Evolutionary conservation across 2,797 vertebrate genomes (phyloP).

Genomic region (Microtus californicus): DNA sequence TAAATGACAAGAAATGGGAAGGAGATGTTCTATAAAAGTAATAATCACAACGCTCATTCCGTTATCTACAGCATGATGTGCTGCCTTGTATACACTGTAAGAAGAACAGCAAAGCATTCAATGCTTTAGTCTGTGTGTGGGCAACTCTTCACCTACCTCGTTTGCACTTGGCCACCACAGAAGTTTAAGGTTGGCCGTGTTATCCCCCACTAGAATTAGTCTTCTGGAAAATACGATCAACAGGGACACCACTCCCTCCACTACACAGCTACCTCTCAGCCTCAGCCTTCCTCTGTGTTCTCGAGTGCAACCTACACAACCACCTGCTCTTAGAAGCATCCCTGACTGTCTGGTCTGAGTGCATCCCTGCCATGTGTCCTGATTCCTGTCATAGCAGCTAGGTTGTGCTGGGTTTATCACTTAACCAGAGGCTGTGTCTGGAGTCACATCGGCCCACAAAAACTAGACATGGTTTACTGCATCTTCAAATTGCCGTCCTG

Average conservation of each 20-base stretch:
- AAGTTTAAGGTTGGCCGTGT: background rate
- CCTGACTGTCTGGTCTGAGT: background rate
- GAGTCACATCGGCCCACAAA: background rate
- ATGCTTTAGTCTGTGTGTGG: background rate
- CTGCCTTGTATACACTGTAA: background rate
- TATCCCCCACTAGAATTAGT: background rate
- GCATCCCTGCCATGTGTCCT: background rate
- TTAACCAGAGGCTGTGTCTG: background rate
- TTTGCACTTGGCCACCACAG: background rate
- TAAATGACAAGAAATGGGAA: background rate
- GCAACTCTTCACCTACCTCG: background rate
- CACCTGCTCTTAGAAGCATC: background rate
- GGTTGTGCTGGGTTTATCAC: background rate
- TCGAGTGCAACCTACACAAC: background rate
- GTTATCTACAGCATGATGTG: background rate
- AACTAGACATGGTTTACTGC: background rate
- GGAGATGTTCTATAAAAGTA: constrained; percentile 3
- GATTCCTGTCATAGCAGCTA: background rate
- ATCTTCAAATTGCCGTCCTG: background rate
- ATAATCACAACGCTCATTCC: background rate
- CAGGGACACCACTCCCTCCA: background rate
- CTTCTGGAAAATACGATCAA: background rate
- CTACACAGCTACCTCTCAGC: background rate
- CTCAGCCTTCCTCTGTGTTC: background rate
- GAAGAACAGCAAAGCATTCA: background rate